A percentile compares a stretch with the other conserved stretches of the same genome.
These are phyloP conservation scores for Maconellicoccus hirsutus DNA, from an alignment of 1,140 invertebrate species.

Conservation along the genomic window DNA sequence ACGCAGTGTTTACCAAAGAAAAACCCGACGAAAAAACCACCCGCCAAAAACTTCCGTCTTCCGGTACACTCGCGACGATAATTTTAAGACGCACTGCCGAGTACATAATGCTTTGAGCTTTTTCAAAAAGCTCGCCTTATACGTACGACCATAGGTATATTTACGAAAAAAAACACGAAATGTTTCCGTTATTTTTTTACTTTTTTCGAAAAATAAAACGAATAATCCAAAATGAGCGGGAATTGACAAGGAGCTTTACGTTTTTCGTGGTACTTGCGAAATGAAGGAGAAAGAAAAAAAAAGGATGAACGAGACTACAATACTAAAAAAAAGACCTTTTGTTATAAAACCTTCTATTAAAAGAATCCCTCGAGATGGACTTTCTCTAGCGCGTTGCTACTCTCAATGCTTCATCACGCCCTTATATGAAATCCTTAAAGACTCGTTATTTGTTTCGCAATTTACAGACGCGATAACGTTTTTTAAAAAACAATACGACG, in stretches of 20 bases:
- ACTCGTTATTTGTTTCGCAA: constrained; percentile 21
- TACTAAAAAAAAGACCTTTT: neutral
- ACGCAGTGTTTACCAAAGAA: no score
- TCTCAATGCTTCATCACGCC: neutral
- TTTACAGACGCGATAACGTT: constrained; percentile 11
- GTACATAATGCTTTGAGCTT: no score
- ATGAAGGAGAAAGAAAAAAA: no score
- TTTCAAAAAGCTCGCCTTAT: no score
- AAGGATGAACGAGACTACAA: constrained; percentile 2
- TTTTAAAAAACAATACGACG: constrained; percentile 7
- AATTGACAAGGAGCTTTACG: neutral
- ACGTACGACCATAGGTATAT: no score
- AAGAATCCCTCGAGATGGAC: constrained; percentile 17
- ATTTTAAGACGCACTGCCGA: no score
- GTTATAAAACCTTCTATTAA: constrained; percentile 19
- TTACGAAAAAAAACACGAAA: neutral
- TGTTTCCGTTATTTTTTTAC: no score
- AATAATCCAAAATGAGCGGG: constrained; percentile 3
- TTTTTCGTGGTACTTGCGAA: neutral
- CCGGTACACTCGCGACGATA: no score
- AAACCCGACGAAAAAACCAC: no score
- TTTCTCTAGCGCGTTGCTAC: neutral
- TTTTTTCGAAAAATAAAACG: neutral
- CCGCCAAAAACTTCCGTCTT: no score
- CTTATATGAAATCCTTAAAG: constrained; percentile 14